phyloP scores from a whole-genome alignment of 2,888 invertebrate genomes.

The Eupeodes latifasciatus region DNA sequence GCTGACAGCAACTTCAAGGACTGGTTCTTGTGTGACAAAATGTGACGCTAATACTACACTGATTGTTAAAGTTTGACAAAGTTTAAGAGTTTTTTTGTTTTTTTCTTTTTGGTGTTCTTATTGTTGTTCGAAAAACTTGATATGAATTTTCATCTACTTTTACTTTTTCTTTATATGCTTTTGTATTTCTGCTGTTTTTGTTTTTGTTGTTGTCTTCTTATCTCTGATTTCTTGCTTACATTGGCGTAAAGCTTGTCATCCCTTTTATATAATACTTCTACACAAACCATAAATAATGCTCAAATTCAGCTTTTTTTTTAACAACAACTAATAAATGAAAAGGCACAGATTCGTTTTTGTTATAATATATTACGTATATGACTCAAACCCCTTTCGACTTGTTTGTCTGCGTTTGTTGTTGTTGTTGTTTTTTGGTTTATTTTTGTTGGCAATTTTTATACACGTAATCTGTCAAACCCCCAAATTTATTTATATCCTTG shows the following conservation, averaged over 20 bases:
- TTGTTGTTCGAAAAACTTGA: background rate
- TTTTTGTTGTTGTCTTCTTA: background rate
- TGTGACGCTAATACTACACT: constrained; percentile 3
- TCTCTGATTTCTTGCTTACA: background rate
- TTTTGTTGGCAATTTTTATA: background rate
- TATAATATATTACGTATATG: background rate
- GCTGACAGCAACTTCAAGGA: background rate
- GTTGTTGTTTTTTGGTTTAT: background rate
- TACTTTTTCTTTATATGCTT: too few relatives aligned
- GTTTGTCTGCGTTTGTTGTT: too few relatives aligned
- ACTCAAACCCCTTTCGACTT: background rate
- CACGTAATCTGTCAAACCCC: constrained; percentile 60
- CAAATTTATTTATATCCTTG: constrained; percentile 69
- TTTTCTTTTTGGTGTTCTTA: too few relatives aligned
- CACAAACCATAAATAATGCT: constrained; percentile 13
- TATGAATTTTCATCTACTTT: background rate
- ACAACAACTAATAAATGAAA: constrained; percentile 25
- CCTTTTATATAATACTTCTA: background rate
- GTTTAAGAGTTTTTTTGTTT: background rate
- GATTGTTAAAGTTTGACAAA: constrained; percentile 19
- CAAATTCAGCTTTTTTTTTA: background rate
- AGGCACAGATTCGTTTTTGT: constrained; percentile 22
- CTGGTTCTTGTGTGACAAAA: background rate
- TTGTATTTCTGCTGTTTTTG: background rate
- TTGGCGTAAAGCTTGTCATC: constrained; percentile 19